Conservation (phyloP, 53 echinoderm and acorn worm species). For the Temnopleurus reevesii region DNA sequence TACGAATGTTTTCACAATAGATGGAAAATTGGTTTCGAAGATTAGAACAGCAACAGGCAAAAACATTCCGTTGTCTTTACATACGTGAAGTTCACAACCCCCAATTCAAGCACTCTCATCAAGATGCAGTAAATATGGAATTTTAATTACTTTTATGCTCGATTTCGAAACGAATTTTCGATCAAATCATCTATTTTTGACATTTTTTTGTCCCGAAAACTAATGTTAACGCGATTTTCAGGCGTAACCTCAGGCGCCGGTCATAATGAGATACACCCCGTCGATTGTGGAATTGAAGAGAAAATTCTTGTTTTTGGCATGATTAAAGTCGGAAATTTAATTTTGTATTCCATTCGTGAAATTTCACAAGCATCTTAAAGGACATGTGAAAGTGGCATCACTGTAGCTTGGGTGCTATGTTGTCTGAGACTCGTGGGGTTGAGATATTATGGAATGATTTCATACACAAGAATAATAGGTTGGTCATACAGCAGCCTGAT, state of each 20-base stretch:
- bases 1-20: not conserved
- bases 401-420: no score
- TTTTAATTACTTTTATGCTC: conserved; percentile 11
- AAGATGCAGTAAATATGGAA: conserved; percentile 1
- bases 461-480: no score
- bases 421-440: no score
- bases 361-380: not conserved
- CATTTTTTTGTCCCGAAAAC: not conserved
- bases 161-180: not conserved
- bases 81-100: not conserved
- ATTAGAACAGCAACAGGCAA: not conserved
- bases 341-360: not conserved
- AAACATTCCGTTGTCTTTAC: not conserved
- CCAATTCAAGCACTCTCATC: not conserved
- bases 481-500: no score
- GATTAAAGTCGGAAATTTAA: not conserved
- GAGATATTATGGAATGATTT: no score
- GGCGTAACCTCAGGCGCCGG: conserved; percentile 18
- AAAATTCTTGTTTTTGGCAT: not conserved
- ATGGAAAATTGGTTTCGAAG: not conserved
- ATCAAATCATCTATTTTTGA: not conserved
- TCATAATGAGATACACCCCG: conserved; percentile 4
- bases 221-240: conserved; percentile 6
- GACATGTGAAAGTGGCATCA: not conserved
- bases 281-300: not conserved